These are phyloP conservation scores for Lycophotia porphyrea DNA, from an alignment of 2,888 invertebrate species.

Conservation along the genomic window DNA sequence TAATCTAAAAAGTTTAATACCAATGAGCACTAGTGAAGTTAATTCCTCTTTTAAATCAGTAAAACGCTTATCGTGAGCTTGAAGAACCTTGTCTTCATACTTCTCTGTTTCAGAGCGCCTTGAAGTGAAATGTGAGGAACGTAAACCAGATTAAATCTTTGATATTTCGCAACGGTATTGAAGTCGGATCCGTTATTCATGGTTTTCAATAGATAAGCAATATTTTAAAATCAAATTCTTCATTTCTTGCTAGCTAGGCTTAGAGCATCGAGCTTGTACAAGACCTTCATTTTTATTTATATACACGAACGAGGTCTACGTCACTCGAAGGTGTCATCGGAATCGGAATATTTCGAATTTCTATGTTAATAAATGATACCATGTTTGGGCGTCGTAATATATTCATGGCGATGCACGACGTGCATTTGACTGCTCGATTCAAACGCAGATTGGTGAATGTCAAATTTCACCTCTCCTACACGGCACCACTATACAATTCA, in stretches of 20 bases:
- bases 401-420: conserved; percentile 73
- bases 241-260: not conserved
- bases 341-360: conserved; percentile 73
- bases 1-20: not conserved
- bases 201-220: not conserved
- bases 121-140: conserved; percentile 2
- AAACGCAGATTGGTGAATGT: conserved; percentile 69
- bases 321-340: conserved; percentile 48
- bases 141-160: not conserved
- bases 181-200: not conserved
- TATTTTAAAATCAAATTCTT: not conserved
- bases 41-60: not conserved
- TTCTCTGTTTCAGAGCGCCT: conserved; percentile 1
- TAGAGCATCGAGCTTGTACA: not conserved
- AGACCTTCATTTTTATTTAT: conserved; percentile 34
- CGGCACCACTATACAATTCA: conserved; percentile 17
- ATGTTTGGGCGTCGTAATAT: conserved; percentile 77
- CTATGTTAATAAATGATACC: conserved; percentile 75
- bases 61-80: not conserved
- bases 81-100: not conserved
- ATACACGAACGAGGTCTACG: conserved; percentile 15
- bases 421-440: conserved; percentile 68
- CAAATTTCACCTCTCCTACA: conserved; percentile 70
- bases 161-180: conserved; percentile 10
- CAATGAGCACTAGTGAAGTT: not conserved